phyloP scores from a whole-genome alignment of 1,140 invertebrate species.

The Aphaenogaster ashmeadi region DNA sequence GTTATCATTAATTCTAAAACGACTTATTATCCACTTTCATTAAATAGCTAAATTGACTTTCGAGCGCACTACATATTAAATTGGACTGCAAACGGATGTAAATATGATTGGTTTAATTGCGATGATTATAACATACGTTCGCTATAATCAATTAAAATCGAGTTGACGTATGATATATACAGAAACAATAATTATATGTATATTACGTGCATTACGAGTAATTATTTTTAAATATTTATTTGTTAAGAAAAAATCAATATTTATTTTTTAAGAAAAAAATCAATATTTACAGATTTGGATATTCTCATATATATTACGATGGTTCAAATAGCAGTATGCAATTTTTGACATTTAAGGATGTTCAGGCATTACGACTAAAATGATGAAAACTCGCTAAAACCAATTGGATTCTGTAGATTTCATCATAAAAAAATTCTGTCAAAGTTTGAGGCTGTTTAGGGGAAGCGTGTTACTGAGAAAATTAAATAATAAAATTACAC shows the following conservation, averaged over 20 bases:
- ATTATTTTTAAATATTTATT: constrained; percentile 14
- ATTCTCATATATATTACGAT: not conserved
- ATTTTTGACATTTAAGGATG: not conserved
- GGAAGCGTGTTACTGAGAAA: too few relatives aligned
- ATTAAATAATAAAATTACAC: too few relatives aligned
- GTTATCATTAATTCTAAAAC: not conserved
- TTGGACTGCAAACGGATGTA: constrained; percentile 44
- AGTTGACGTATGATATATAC: not conserved
- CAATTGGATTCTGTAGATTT: too few relatives aligned
- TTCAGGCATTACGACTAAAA: too few relatives aligned
- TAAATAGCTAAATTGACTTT: constrained; percentile 43
- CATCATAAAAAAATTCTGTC: too few relatives aligned
- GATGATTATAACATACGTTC: constrained; percentile 34
- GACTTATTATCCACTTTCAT: constrained; percentile 8
- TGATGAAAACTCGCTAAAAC: too few relatives aligned
- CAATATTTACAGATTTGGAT: not conserved
- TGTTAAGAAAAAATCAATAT: not conserved
- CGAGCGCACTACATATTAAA: constrained; percentile 22
- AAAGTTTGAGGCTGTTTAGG: too few relatives aligned
- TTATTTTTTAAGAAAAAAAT: not conserved
- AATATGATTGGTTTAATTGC: constrained; percentile 50
- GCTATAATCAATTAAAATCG: constrained; percentile 45
- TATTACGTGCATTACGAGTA: not conserved
- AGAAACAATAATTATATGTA: not conserved
- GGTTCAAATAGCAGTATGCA: not conserved